Conservation (phyloP, 2,113 vertebrate species). For the Erythrolamprus reginae region DNA sequence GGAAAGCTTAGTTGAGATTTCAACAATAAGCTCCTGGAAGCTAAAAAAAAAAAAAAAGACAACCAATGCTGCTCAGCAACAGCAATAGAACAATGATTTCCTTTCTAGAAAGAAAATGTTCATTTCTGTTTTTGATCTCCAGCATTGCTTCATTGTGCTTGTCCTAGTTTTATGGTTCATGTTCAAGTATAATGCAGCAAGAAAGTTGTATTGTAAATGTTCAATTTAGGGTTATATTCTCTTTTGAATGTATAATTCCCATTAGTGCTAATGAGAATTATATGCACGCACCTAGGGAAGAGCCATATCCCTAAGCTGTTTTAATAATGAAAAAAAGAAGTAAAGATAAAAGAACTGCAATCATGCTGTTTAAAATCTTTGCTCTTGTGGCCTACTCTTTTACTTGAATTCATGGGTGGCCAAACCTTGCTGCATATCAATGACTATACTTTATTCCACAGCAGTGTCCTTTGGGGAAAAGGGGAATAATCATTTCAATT, state of each 20-base stretch:
- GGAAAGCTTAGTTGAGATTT: no score
- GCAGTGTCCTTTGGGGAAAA: neutral
- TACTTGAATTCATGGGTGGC: constrained; percentile 17
- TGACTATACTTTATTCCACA: constrained; percentile 24
- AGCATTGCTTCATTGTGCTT: constrained; percentile 12
- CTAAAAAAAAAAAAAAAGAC: neutral
- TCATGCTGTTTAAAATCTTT: constrained; percentile 16
- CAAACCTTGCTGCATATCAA: constrained; percentile 12
- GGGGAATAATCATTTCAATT: neutral
- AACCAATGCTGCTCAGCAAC: neutral
- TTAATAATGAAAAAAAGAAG: constrained; percentile 22
- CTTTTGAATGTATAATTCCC: constrained; percentile 33
- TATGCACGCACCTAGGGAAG: constrained; percentile 31
- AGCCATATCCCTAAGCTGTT: constrained; percentile 22
- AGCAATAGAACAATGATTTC: neutral
- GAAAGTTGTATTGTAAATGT: constrained; percentile 29
- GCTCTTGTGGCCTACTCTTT: constrained; percentile 6
- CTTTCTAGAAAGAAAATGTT: constrained; percentile 1
- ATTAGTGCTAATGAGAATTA: constrained; percentile 48
- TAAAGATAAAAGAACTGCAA: constrained; percentile 28
- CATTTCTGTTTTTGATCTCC: constrained; percentile 6
- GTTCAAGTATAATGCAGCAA: constrained; percentile 32
- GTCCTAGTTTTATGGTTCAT: constrained; percentile 27
- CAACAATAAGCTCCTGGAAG: neutral
- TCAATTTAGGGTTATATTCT: constrained; percentile 26